Evolutionary conservation across 1,140 invertebrate species (phyloP).

Genomic region (Plectus sambesii): DNA sequence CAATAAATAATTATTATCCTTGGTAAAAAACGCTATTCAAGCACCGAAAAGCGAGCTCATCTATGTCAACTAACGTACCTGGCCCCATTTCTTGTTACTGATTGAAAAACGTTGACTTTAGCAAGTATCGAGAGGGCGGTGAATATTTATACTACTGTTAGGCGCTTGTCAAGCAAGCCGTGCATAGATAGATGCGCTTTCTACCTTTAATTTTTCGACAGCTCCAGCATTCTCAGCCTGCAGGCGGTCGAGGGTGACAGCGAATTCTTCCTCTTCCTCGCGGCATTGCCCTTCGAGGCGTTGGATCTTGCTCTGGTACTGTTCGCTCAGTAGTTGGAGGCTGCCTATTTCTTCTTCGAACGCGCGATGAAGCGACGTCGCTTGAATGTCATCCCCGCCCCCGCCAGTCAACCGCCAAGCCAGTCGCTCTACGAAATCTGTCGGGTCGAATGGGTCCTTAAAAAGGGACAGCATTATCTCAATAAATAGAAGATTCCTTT

Average conservation of each 20-base stretch:
- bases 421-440: slow-evolving; percentile 90
- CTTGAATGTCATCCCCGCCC: slow-evolving; percentile 27
- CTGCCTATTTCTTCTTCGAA: slow-evolving; percentile 45
- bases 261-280: slow-evolving; percentile 37
- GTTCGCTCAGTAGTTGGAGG: slow-evolving; percentile 37
- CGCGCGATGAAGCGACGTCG: slow-evolving; percentile 33
- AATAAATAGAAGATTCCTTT: slow-evolving; percentile 4
- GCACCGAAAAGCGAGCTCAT: no score
- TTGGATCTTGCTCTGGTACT: slow-evolving; percentile 43
- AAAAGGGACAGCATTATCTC: slow-evolving; percentile 18
- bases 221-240: slow-evolving; percentile 37
- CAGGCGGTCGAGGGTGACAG: slow-evolving; percentile 30
- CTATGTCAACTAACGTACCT: no score
- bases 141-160: no score
- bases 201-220: slow-evolving; percentile 38
- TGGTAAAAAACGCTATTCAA: no score
- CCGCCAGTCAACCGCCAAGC: slow-evolving; percentile 81
- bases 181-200: no score
- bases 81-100: no score
- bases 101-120: no score
- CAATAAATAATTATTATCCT: no score
- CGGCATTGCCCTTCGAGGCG: slow-evolving; percentile 29
- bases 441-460: slow-evolving; percentile 83
- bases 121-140: no score
- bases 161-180: no score